Evolutionary conservation across 2,888 invertebrate genomes (phyloP).

Genomic region (Campaea margaritaria): DNA sequence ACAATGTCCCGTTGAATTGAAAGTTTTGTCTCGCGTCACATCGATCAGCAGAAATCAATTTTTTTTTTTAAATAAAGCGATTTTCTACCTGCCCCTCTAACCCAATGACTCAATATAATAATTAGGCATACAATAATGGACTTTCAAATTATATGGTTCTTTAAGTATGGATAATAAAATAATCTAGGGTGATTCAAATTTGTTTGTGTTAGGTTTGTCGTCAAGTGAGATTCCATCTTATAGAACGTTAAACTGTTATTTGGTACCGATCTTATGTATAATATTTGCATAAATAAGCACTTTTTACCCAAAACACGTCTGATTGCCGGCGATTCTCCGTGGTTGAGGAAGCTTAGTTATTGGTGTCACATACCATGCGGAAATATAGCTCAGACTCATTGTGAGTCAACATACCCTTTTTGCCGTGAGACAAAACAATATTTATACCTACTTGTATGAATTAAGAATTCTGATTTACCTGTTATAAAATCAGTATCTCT

Average conservation of each 20-base stretch:
- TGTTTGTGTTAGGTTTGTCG: too few relatives aligned
- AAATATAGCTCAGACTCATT: constrained; percentile 12
- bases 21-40: too few relatives aligned
- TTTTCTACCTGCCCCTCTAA: too few relatives aligned
- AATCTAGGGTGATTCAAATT: too few relatives aligned
- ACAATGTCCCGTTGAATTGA: too few relatives aligned
- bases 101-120: too few relatives aligned
- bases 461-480: constrained; percentile 44
- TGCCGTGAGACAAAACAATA: constrained; percentile 46
- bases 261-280: not conserved
- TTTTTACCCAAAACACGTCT: constrained; percentile 25
- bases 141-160: too few relatives aligned
- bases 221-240: too few relatives aligned
- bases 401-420: constrained; percentile 40
- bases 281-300: constrained; percentile 21
- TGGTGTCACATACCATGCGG: constrained; percentile 12
- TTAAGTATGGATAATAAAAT: too few relatives aligned
- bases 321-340: not conserved
- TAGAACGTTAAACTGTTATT: not conserved
- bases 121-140: too few relatives aligned
- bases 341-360: not conserved
- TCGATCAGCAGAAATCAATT: too few relatives aligned
- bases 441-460: constrained; percentile 27
- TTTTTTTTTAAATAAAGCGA: too few relatives aligned
- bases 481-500: constrained; percentile 32